Base-by-base conservation (phyloP, 2,888 invertebrate genomes). In the Lasioglossum zephyrum region DNA sequence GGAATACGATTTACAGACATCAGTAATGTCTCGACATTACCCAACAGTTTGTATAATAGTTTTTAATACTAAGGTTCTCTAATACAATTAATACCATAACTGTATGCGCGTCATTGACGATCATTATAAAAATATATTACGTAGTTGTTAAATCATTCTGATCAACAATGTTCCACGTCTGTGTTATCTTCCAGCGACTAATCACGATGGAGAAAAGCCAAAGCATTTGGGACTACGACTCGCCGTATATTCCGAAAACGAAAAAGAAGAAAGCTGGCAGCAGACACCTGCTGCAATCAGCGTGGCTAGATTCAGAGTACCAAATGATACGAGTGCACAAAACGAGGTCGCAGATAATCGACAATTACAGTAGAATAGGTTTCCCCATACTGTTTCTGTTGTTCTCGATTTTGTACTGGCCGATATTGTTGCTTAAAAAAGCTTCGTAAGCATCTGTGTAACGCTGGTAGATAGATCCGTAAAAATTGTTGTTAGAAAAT, bases 301-400 rank as follows among this genome's bases (percentile, higher is more conserved):
- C 94, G 1, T 95, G 95, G 95, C 86, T 94, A 16, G 95, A 95
- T 90, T 91, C 93, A 4, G 95, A 93, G 79, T 89, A 87, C 26
- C 83, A 92, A 18, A 87, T 83, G 41, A 80, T 92, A 72, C 91
- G 90, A 5, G 85, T 89, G 13, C 97, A 97, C 91, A 96, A 97
- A 91, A 96, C 97, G n/a, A 96, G 97, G 90, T 98, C 98, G 96
- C 96, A 97, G 79, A 97, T 97, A 95, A 97, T 98, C 87, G 98
- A 98, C 95, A 96, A 97, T 92, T 96, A 97, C 5, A 97, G 98
- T 5, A 96, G 98, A 77, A 96, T 97, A 75, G 96, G 97, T 8
- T 98, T 98, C 94, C 98, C 98, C 11, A 96, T 97, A 26, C 94
- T 98, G n/a, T 98, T 98, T 95, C 96, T 97, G 31, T 96, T 97